Evolutionary conservation across 1,140 invertebrate species (phyloP).

Genomic region (Eueides isabella): DNA sequence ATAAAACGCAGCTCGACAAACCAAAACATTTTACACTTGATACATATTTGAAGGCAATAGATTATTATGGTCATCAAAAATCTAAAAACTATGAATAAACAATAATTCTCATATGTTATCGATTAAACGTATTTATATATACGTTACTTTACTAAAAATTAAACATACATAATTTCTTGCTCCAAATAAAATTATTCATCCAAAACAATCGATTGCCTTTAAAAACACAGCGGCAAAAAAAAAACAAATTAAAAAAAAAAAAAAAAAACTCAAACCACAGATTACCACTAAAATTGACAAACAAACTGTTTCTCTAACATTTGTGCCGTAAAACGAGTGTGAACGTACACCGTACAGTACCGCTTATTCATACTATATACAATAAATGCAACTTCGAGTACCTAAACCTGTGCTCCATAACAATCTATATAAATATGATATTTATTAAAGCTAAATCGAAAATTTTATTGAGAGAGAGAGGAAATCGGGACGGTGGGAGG

Average conservation of each 20-base stretch:
- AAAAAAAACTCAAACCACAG: slow-evolving; percentile 44
- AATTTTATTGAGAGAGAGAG: slow-evolving; percentile 73
- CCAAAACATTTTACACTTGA: neutral
- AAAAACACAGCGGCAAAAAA: slow-evolving; percentile 11
- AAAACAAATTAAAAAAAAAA: slow-evolving; percentile 19
- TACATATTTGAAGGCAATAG: neutral
- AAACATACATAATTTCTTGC: no score
- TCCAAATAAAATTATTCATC: no score
- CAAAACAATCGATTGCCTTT: slow-evolving; percentile 14
- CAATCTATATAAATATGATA: slow-evolving; percentile 80
- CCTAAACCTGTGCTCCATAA: slow-evolving; percentile 80
- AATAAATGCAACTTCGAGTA: slow-evolving; percentile 78
- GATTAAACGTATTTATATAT: neutral
- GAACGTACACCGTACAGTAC: slow-evolving; percentile 69
- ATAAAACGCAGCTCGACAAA: slow-evolving; percentile 49
- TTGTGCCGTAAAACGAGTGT: slow-evolving; percentile 82
- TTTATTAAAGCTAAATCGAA: slow-evolving; percentile 77
- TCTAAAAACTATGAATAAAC: neutral
- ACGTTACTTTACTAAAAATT: no score
- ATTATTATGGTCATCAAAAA: neutral
- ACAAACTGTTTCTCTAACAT: slow-evolving; percentile 75
- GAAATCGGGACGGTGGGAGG: slow-evolving; percentile 76
- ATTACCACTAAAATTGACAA: slow-evolving; percentile 80
- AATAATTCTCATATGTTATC: neutral
- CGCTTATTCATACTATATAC: slow-evolving; percentile 75